These are phyloP conservation scores for Matsumurasca onukii DNA, from an alignment of 1,140 invertebrate genomes.

Conservation along the genomic window DNA sequence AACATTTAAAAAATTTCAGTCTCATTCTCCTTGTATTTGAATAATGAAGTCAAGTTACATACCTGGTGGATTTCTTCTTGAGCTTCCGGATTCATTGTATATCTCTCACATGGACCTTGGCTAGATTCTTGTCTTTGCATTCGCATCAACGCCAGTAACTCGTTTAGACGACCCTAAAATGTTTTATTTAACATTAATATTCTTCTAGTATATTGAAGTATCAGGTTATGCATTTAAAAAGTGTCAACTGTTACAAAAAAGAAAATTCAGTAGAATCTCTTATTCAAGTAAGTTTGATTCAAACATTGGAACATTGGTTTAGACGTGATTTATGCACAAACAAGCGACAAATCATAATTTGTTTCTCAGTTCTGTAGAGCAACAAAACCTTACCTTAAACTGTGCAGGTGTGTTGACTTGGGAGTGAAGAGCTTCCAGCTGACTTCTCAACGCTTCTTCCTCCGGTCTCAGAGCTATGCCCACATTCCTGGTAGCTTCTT, in stretches of 20 bases:
- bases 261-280: not conserved
- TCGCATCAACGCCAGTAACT: constrained; percentile 83
- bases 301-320: no score
- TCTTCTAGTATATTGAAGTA: not conserved
- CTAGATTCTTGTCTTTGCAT: constrained; percentile 66
- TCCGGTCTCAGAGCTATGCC: constrained; percentile 83
- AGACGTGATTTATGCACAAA: no score
- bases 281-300: no score
- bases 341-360: no score
- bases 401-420: constrained; percentile 89
- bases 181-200: not conserved
- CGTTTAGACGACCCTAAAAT: constrained; percentile 79
- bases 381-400: constrained; percentile 79
- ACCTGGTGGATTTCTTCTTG: constrained; percentile 65
- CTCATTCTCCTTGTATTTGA: no score
- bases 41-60: no score
- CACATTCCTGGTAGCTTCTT: constrained; percentile 82
- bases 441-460: constrained; percentile 82
- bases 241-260: not conserved
- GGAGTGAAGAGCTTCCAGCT: constrained; percentile 80
- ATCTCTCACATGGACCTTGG: constrained; percentile 48
- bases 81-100: constrained; percentile 62
- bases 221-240: not conserved
- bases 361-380: no score
- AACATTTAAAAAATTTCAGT: no score